A percentile compares a stretch with the other conserved stretches of the same genome.
Conservation (phyloP, 2,888 invertebrate genomes). For the Urechis unicinctus region DNA sequence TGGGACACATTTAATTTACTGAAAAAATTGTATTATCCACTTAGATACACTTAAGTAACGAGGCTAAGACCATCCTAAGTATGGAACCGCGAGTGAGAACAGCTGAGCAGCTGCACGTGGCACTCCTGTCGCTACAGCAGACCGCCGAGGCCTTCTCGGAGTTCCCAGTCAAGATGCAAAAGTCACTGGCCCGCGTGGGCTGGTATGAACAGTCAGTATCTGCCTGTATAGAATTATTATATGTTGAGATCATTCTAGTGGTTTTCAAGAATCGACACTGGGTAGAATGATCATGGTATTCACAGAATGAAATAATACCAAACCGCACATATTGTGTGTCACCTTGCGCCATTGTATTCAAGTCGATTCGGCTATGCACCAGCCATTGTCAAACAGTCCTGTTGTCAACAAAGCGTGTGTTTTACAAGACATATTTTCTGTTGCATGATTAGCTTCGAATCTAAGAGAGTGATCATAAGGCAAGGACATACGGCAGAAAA, state of each 20-base stretch:
- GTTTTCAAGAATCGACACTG: not conserved
- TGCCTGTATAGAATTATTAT: not conserved
- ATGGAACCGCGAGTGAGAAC: slow-evolving; percentile 33
- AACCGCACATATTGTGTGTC: too few species aligned
- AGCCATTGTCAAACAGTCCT: too few species aligned
- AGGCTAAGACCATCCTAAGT: slow-evolving; percentile 37
- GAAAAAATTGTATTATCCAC: too few species aligned
- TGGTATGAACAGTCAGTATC: slow-evolving; percentile 45
- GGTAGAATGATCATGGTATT: too few species aligned
- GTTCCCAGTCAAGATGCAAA: slow-evolving; percentile 44
- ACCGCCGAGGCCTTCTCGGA: slow-evolving; percentile 43
- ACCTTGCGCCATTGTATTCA: too few species aligned
- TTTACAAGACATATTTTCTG: too few species aligned
- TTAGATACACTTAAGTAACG: slow-evolving; percentile 33
- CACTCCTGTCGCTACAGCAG: slow-evolving; percentile 34
- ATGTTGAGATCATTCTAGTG: not conserved
- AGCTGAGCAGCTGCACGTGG: slow-evolving; percentile 35
- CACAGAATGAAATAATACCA: too few species aligned
- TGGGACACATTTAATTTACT: too few species aligned
- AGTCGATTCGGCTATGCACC: too few species aligned
- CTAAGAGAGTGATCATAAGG: slow-evolving; percentile 32
- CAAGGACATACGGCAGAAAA: slow-evolving; percentile 41
- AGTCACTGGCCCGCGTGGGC: slow-evolving; percentile 37
- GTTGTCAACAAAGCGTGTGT: too few species aligned
- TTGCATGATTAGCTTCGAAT: slow-evolving; percentile 20